Base-by-base conservation (phyloP, 2,888 invertebrate species). In the Acronicta alni region DNA sequence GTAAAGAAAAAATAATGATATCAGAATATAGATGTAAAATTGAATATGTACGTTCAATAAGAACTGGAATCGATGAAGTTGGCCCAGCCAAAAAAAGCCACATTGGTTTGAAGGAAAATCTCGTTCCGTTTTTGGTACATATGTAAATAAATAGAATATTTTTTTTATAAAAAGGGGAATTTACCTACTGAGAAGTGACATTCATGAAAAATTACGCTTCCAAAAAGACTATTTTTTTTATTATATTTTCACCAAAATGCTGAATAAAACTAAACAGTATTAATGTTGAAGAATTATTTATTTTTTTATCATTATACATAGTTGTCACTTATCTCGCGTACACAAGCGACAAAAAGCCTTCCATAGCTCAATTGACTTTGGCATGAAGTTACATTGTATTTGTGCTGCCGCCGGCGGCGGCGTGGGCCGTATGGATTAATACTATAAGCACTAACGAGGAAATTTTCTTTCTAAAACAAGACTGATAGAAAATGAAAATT, bases 341-440 rank as follows among this genome's bases (percentile, higher is more conserved):
- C 89, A 92, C 90, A 93, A 93, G 93, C 93, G 92, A 89, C 90
- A 82, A 82, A n/a, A 93, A 92, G 92, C 92, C 86, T 87, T 92
- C 86, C 89, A 88, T 92, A 93, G 91, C 93, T 92, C 92, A 93
- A 94, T 94, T 94, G 93, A 93, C 93, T 94, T 94, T 94, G 93
- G 93, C 93, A 93, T 94, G 90, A 90, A 90, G 86, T 91, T 87
- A 90, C 88, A 91, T 84, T 81, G 85, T 88, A 86, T 92, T 92
- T 92, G 92, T 92, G 92, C 92, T 80, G 85, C 80, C 79, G 85
- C 74, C 55, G 65, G 66, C 74, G 54, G 80, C 71, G 75, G 70
- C 71, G 65, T 53, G 72, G 68, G 67, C 76, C 61, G 64, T 56
- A 62, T 60, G 66, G 52, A 60, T 51, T 57, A 62, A 69, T 62